Evolutionary conservation across 2,113 vertebrate species (phyloP), one percentile per base, ranked within the genome.

Genomic region (Hystrix brachyura): DNA sequence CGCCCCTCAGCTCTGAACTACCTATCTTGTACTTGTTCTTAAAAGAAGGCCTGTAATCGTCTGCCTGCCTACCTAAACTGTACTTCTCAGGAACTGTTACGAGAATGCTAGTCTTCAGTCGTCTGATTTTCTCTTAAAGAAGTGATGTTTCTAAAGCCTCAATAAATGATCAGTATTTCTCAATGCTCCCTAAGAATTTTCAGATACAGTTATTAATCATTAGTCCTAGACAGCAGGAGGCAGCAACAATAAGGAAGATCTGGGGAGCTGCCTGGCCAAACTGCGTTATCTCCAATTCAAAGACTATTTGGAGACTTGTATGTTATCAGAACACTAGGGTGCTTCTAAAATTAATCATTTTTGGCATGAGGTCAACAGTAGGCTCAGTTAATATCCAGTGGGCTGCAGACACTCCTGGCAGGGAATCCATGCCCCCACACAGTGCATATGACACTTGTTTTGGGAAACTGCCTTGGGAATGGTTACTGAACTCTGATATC

Each of bases 321-420:
- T 76, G 34, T 95, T 92, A 92, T 62, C 76, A 62, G 76, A 67
- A 93, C 5, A 21, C 21, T 9, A 21, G 27, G 38, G 57, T 86
- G 19, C 43, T 90, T 87, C 46, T 87, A 79, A 96, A 97, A 85
- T 65, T 72, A 78, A 67, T 67, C 34, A 27, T 55, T 53, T 82
- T 32, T 84, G 48, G 74, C 7, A 14, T 72, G 83, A 71, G 48
- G 57, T 87, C 57, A 65, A 38, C 38, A 80, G 65, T 74, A 57
- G 60, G 43, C 69, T 94, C 94, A 32, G 34, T 51, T 71, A 84
- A 67, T 94, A 46, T 23, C 0, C 3, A 25, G 3, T 51, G 51
- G 34, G 48, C 87, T 62, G 21, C 29, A 67, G 94, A 82, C 48
- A 34, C 23, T 29, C 62, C 23, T 53, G 17, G 43, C 62, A 21